Conservation (phyloP, 2,888 invertebrate species). For the Atherix ibis region DNA sequence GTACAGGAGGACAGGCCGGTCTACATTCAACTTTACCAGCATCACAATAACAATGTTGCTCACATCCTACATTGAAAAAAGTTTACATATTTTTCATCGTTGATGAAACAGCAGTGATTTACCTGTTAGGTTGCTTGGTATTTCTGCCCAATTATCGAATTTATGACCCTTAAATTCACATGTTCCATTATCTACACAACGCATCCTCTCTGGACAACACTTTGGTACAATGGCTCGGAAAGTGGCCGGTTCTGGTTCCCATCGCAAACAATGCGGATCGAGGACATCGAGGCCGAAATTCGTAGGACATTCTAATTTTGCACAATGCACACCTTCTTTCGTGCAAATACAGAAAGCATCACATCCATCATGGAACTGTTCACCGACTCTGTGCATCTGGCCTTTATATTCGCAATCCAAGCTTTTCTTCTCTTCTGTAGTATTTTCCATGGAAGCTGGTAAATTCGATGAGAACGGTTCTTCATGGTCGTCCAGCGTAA, state of each 20-base stretch:
- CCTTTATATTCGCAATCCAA: constrained; percentile 23
- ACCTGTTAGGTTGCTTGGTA: constrained; percentile 57
- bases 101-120: too few relatives aligned
- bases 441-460: constrained; percentile 2
- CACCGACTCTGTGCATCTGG: constrained; percentile 34
- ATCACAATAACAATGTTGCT: constrained; percentile 73
- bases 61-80: constrained; percentile 43
- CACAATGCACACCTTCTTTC: constrained; percentile 54
- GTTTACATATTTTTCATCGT: not conserved
- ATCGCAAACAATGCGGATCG: constrained; percentile 68
- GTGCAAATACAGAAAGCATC: constrained; percentile 62
- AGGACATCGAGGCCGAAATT: constrained; percentile 73
- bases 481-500: constrained; percentile 63
- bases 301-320: constrained; percentile 66
- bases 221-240: constrained; percentile 55
- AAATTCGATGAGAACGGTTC: constrained; percentile 25
- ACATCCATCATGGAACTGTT: constrained; percentile 72
- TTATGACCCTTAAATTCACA: constrained; percentile 53
- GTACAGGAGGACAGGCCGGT: constrained; percentile 60
- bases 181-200: constrained; percentile 67
- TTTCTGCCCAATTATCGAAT: constrained; percentile 59
- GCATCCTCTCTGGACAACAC: constrained; percentile 66
- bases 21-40: constrained; percentile 76
- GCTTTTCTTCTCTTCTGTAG: constrained; percentile 9
- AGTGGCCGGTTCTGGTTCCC: constrained; percentile 66